These are phyloP conservation scores for Calonectris borealis DNA, from an alignment of 2,113 vertebrate species.

Conservation along the genomic window DNA sequence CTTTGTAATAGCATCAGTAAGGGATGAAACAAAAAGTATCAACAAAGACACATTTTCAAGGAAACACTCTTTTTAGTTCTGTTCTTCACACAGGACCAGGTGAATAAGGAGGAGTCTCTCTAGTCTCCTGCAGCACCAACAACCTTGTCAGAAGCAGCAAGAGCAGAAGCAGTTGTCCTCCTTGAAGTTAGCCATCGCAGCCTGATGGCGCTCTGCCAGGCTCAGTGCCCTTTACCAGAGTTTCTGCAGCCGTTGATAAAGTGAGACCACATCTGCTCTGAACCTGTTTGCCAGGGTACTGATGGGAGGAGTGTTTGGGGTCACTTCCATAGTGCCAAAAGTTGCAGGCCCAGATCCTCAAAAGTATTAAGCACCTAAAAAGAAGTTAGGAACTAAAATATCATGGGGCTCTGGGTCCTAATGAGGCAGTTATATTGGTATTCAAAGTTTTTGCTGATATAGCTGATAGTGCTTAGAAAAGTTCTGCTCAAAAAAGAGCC, in stretches of 20 bases:
- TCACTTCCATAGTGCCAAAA: neutral
- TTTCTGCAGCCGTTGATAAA: neutral
- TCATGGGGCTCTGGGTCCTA: neutral
- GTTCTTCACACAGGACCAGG: neutral
- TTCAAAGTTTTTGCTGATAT: conserved; percentile 30
- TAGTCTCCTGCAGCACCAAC: neutral
- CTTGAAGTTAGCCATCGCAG: neutral
- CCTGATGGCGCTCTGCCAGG: neutral
- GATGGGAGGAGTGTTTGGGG: neutral
- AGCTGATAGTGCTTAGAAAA: conserved; percentile 41
- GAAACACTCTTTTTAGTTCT: neutral
- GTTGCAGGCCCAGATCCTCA: neutral
- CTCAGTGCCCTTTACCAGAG: neutral
- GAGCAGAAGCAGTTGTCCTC: neutral
- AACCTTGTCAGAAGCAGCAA: neutral
- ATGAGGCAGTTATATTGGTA: conserved; percentile 14
- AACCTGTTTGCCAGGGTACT: neutral
- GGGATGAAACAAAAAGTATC: neutral
- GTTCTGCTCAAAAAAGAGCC: conserved; percentile 51
- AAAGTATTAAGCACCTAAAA: neutral
- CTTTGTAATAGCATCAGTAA: neutral
- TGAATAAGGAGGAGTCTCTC: neutral
- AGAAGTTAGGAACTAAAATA: neutral
- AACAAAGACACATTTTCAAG: neutral
- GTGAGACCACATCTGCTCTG: neutral